Evolutionary conservation across 2,888 invertebrate species (phyloP).

Genomic region (Geophilus truncorum): DNA sequence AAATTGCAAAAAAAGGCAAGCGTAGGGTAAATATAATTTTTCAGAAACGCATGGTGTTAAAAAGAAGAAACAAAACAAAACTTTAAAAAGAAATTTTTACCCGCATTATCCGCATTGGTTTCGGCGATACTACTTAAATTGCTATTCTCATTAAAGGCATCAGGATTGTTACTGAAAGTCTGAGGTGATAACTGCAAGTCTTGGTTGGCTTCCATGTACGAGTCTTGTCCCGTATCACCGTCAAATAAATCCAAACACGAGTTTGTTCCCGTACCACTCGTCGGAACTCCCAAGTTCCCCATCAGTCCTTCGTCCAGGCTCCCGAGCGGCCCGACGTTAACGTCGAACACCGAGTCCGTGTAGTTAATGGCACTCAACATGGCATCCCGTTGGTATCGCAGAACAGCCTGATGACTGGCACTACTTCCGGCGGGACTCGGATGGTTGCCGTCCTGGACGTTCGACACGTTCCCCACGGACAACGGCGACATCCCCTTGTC

Average conservation of each 20-base stretch:
- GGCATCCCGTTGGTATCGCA: constrained; percentile 43
- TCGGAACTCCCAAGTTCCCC: constrained; percentile 42
- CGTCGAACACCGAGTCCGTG: constrained; percentile 48
- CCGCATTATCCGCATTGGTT: constrained; percentile 30
- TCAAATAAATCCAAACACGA: constrained; percentile 47
- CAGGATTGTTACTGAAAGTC: constrained; percentile 41
- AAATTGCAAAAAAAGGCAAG: too few relatives aligned
- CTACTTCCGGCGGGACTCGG: constrained; percentile 44
- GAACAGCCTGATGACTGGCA: constrained; percentile 32
- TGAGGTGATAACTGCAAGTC: constrained; percentile 45
- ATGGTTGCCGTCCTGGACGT: constrained; percentile 43
- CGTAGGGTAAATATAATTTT: not conserved
- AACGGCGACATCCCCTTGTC: constrained; percentile 38
- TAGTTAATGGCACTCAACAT: constrained; percentile 48
- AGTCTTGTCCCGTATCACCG: constrained; percentile 45
- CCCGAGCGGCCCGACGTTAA: constrained; percentile 41
- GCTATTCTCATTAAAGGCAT: constrained; percentile 40
- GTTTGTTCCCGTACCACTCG: constrained; percentile 42
- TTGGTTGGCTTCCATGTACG: constrained; percentile 44
- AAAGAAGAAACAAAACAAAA: not conserved
- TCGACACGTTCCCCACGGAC: constrained; percentile 41
- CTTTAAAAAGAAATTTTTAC: not conserved
- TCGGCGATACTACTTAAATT: constrained; percentile 38
- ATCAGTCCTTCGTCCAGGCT: constrained; percentile 46
- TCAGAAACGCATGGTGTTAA: not conserved